These are phyloP conservation scores for Propithecus perrieri DNA, from an alignment of 2,797 vertebrate species.

Conservation along the genomic window DNA sequence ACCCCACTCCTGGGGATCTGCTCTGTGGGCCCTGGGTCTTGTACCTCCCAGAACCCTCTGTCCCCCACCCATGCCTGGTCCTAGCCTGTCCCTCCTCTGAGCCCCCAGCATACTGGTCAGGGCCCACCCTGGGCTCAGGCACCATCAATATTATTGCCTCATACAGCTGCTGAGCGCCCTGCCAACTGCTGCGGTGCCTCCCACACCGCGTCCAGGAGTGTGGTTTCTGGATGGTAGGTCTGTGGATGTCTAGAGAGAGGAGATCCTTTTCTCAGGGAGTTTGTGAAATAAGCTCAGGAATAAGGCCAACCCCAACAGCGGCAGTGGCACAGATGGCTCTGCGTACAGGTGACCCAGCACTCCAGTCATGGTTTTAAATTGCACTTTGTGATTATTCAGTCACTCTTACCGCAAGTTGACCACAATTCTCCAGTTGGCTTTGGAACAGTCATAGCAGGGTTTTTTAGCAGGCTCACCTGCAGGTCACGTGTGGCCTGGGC, in stretches of 20 bases:
- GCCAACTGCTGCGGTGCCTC: too few species aligned
- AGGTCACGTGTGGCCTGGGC: not conserved
- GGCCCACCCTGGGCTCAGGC: not conserved
- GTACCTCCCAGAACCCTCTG: not conserved
- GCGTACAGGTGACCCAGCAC: not conserved
- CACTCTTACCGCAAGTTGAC: not conserved
- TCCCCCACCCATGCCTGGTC: not conserved
- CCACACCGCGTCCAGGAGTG: not conserved
- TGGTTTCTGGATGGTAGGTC: not conserved
- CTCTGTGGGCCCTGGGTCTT: not conserved
- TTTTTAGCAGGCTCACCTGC: not conserved
- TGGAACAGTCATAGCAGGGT: not conserved
- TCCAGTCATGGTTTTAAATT: accelerated
- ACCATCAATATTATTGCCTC: not conserved
- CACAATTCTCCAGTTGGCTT: not conserved
- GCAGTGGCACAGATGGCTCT: not conserved
- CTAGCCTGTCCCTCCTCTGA: not conserved
- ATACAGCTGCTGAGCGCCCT: not conserved
- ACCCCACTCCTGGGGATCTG: not conserved
- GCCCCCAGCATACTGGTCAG: not conserved
- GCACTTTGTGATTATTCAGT: not conserved
- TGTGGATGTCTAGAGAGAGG: not conserved
- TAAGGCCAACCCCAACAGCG: not conserved
- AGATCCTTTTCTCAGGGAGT: not conserved
- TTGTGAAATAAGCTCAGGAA: not conserved